Percentiles rank a stretch among this genome's conserved stretches.
phyloP scores from a whole-genome alignment of 2,888 invertebrate species.

The Drosophila paranaensis region DNA sequence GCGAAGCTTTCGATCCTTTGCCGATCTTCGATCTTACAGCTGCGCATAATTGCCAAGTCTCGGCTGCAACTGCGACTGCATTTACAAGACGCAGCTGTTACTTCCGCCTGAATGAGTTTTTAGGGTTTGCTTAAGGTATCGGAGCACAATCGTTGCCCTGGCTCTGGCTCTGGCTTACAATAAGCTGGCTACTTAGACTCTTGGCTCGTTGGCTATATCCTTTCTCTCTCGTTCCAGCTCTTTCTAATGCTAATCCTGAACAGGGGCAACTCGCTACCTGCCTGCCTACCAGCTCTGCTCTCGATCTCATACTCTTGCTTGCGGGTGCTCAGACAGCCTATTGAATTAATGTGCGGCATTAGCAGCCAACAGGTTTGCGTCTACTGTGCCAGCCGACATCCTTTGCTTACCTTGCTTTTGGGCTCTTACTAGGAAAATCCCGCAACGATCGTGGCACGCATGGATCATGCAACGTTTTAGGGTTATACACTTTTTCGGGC shows the following conservation, averaged over 20 bases:
- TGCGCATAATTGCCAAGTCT: conserved; percentile 68
- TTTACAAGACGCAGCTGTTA: conserved; percentile 73
- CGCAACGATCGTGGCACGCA: conserved; percentile 13
- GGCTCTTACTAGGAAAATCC: conserved; percentile 35
- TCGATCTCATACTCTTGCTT: conserved; percentile 25
- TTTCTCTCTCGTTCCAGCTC: conserved; percentile 23
- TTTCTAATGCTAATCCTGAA: conserved; percentile 69
- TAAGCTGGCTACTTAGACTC: conserved; percentile 56
- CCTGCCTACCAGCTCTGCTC: conserved; percentile 30
- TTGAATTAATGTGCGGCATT: conserved; percentile 74
- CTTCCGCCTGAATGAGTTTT: conserved; percentile 65
- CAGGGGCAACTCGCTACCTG: conserved; percentile 54
- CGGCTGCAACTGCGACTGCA: conserved; percentile 33
- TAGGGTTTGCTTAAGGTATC: conserved; percentile 14
- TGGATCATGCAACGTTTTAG: conserved; percentile 33
- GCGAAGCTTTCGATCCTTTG: conserved; percentile 70
- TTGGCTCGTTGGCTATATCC: conserved; percentile 37
- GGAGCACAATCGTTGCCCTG: conserved; percentile 17
- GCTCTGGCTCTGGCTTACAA: conserved; percentile 49
- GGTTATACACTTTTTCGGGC: conserved; percentile 44
- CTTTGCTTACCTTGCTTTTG: conserved; percentile 24
- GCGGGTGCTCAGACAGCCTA: conserved; percentile 54
- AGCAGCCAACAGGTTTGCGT: conserved; percentile 65
- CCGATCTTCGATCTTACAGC: conserved; percentile 68
- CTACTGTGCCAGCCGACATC: conserved; percentile 34